phyloP scores from a whole-genome alignment of 2,888 invertebrate species.

The Ctenicera cuprea region DNA sequence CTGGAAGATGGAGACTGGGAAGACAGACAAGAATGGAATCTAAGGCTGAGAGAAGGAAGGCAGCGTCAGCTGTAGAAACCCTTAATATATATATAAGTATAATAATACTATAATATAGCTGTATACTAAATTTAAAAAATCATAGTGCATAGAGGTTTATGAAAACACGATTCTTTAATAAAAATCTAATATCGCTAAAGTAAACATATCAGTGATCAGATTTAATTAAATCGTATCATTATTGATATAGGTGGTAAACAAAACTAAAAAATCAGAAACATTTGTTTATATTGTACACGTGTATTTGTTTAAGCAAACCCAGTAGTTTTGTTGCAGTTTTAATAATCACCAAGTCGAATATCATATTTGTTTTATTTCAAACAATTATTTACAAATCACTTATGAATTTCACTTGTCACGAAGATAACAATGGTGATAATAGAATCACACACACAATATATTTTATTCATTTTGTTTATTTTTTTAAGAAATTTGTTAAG shows the following conservation, averaged over 20 bases:
- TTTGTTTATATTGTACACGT: slow-evolving; percentile 54
- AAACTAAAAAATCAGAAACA: slow-evolving; percentile 56
- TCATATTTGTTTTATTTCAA: slow-evolving; percentile 69
- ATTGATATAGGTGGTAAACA: slow-evolving; percentile 67
- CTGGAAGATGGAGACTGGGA: too few relatives aligned
- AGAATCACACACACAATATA: slow-evolving; percentile 33
- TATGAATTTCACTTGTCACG: slow-evolving; percentile 68
- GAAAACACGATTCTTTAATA: slow-evolving; percentile 22
- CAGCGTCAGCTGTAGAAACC: too few relatives aligned
- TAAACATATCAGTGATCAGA: slow-evolving; percentile 57
- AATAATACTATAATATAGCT: too few relatives aligned
- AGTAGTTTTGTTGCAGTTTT: slow-evolving; percentile 44
- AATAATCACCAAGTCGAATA: slow-evolving; percentile 43
- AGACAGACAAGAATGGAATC: too few relatives aligned
- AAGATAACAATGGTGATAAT: slow-evolving; percentile 65
- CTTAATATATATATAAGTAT: too few relatives aligned
- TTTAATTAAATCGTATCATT: slow-evolving; percentile 67
- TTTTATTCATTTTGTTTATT: slow-evolving; percentile 35
- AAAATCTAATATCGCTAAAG: slow-evolving; percentile 33
- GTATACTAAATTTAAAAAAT: too few relatives aligned
- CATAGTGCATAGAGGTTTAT: not conserved
- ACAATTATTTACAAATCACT: slow-evolving; percentile 73
- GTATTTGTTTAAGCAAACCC: slow-evolving; percentile 51
- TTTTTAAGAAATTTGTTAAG: not conserved
- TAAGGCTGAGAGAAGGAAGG: too few relatives aligned